Percentiles rank a stretch among this genome's conserved stretches.
Conservation (phyloP, 2,113 vertebrate species). For the Bufo gargarizans region DNA sequence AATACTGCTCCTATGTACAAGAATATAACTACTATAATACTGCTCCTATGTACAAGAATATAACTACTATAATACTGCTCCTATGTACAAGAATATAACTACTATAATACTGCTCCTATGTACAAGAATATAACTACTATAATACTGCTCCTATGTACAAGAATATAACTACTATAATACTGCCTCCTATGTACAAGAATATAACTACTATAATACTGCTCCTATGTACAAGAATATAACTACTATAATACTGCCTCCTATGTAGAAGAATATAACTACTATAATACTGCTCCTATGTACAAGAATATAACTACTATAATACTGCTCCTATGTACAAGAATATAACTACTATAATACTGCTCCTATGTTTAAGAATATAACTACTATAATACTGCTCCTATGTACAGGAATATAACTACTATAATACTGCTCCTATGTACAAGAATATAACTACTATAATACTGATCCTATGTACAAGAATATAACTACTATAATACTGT, state of each 20-base stretch:
- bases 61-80: slow-evolving; percentile 5
- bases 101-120: background rate
- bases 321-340: too few species aligned
- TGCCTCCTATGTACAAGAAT: background rate
- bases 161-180: background rate
- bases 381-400: too few species aligned
- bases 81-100: slow-evolving; percentile 1
- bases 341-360: too few species aligned
- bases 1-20: background rate
- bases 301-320: too few species aligned
- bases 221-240: background rate
- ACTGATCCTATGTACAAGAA: too few species aligned
- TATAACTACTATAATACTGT: too few species aligned
- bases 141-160: background rate
- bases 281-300: too few species aligned
- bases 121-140: background rate
- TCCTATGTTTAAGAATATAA: too few species aligned
- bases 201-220: slow-evolving; percentile 1
- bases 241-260: background rate
- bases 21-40: background rate
- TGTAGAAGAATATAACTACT: background rate
- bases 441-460: too few species aligned
- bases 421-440: too few species aligned
- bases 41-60: background rate
- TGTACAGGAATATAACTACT: too few species aligned